phyloP scores from a whole-genome alignment of 2,888 invertebrate genomes.

The Microdon myrmicae region DNA sequence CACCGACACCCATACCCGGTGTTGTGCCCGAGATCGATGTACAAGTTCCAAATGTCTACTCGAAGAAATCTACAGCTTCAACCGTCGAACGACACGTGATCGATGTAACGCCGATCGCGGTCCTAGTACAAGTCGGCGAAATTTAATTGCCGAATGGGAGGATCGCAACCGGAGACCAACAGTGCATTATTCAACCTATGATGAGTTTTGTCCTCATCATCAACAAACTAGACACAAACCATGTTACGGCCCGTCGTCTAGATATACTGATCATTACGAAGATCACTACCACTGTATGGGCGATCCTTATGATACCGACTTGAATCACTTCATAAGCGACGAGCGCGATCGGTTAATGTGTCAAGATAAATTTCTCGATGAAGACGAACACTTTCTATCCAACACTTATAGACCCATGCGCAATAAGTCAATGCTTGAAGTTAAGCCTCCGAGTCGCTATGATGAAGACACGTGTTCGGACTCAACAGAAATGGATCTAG shows the following conservation, averaged over 20 bases:
- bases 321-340: slow-evolving; percentile 64
- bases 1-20: slow-evolving; percentile 58
- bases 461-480: slow-evolving; percentile 66
- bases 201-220: slow-evolving; percentile 64
- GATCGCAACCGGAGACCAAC: slow-evolving; percentile 53
- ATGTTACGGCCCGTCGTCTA: slow-evolving; percentile 54
- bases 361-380: slow-evolving; percentile 66
- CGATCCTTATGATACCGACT: slow-evolving; percentile 60
- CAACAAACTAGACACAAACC: slow-evolving; percentile 56
- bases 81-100: slow-evolving; percentile 34
- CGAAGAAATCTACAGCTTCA: slow-evolving; percentile 62
- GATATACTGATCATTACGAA: slow-evolving; percentile 62
- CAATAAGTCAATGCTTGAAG: slow-evolving; percentile 65
- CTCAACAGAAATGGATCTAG: slow-evolving; percentile 65
- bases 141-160: slow-evolving; percentile 62
- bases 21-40: slow-evolving; percentile 64
- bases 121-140: slow-evolving; percentile 59
- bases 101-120: slow-evolving; percentile 37
- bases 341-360: slow-evolving; percentile 63
- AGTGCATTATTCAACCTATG: slow-evolving; percentile 46
- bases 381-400: slow-evolving; percentile 62
- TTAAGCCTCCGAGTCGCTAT: slow-evolving; percentile 63
- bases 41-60: slow-evolving; percentile 64
- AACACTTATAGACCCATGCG: slow-evolving; percentile 58
- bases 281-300: slow-evolving; percentile 62